Evolutionary conservation across 1,140 invertebrate species (phyloP), one percentile per base, ranked within the genome.

Genomic region (Procambarus virginalis): DNA sequence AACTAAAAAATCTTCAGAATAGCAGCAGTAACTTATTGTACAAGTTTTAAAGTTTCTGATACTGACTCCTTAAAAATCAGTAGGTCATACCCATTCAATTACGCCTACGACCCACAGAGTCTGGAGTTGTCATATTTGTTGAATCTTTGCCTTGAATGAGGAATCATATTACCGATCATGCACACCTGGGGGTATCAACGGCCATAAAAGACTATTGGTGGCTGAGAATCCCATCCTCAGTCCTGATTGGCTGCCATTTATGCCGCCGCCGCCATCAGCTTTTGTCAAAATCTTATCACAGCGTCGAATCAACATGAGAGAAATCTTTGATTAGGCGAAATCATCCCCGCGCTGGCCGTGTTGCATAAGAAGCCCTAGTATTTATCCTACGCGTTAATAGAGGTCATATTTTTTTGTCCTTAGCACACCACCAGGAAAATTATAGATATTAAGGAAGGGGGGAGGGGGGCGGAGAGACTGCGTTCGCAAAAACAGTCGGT

Each of bases 361-460:
- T 86, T 86, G 84, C 84, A 86, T 86, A 78, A 49, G 75, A 34
- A 55, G 76, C 75, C 84, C 84, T 86, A 73, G 73, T 86, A 76
- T 86, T 86, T 86, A 86, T 70, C 73, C 84, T 77, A n/a, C 70
- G 73, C 70, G 84, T 86, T 86, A 86, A 86, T 60, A 78, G 75
- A 46, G 84, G 51, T n/a, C 20, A 3, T 86, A 77, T 86, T 86
- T 86, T 85, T 86, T 86, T 86, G 84, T 76, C 84, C 73, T 86
- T 86, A 76, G 84, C 84, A 86, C 84, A 86, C 84, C 84, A 58
- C 46, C 14, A 22, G 75, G 84, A 55, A 86, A 86, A 86, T 86
- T 86, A 86, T 60, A 86, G 73, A 86, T 75, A 86, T 86, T 77
- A 86, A 76, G 48, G 8, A 10, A n/a, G 60, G 79, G 45, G 60